Conservation (phyloP, 2,113 vertebrate species). For the Podarcis raffonei region DNA sequence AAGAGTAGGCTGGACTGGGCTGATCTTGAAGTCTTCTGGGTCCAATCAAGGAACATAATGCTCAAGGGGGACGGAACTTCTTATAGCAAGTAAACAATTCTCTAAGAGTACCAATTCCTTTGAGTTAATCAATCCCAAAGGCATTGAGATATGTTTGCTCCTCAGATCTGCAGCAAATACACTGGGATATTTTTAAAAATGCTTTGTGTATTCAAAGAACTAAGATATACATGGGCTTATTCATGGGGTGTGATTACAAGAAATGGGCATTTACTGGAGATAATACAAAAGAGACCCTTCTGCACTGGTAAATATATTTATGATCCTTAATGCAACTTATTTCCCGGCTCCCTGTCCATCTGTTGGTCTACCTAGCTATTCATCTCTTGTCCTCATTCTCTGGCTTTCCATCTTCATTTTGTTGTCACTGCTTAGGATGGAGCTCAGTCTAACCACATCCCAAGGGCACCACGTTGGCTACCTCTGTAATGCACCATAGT, state of each 20-base stretch:
- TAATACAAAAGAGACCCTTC: not conserved
- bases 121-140: not conserved
- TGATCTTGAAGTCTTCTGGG: not conserved
- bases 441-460: no score
- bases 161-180: not conserved
- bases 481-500: no score
- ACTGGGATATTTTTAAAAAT: not conserved
- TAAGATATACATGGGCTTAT: not conserved
- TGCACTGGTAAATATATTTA: not conserved
- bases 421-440: not conserved
- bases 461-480: no score
- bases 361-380: not conserved
- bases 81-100: not conserved
- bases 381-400: not conserved
- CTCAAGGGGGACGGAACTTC: not conserved
- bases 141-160: not conserved
- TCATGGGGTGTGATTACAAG: not conserved
- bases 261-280: not conserved
- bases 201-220: not conserved
- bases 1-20: no score
- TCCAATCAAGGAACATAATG: not conserved
- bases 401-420: not conserved
- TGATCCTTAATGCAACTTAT: not conserved
- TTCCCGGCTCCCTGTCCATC: not conserved
- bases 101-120: not conserved